Evolutionary conservation across 2,113 vertebrate genomes (phyloP).

Genomic region (Irena cyanogastra): DNA sequence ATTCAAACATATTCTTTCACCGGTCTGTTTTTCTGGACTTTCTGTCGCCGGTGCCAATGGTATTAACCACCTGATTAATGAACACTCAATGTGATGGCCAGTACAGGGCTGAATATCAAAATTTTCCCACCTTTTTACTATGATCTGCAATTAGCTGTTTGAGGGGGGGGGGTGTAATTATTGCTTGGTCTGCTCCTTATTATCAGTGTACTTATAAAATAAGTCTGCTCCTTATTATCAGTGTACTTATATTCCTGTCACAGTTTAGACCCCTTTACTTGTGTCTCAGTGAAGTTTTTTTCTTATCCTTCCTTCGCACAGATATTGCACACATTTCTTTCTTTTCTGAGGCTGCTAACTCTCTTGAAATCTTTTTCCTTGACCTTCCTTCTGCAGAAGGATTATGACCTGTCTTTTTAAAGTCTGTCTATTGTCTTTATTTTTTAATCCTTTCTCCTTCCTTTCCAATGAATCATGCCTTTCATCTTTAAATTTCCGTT

Average conservation of each 20-base stretch:
- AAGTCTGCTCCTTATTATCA: background rate
- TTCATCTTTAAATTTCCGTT: background rate
- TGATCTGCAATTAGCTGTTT: background rate
- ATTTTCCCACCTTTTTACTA: background rate
- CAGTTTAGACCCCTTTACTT: background rate
- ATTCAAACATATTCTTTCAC: background rate
- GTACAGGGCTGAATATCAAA: background rate
- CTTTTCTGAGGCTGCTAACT: background rate
- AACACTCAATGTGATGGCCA: background rate
- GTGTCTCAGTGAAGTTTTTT: background rate
- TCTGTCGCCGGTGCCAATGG: background rate
- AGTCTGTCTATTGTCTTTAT: background rate
- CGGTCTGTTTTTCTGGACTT: background rate
- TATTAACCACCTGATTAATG: background rate
- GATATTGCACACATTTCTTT: background rate
- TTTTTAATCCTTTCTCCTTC: background rate
- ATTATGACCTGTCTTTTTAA: background rate
- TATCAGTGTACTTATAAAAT: background rate
- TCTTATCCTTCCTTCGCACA: background rate
- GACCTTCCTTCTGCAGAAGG: background rate
- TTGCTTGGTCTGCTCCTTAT: background rate
- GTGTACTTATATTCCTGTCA: background rate
- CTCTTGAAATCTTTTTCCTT: background rate
- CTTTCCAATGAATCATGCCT: background rate
- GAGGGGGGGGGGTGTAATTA: rapidly evolving